These are phyloP conservation scores for Orchestia grillus DNA, from an alignment of 1,140 invertebrate species.

Conservation along the genomic window DNA sequence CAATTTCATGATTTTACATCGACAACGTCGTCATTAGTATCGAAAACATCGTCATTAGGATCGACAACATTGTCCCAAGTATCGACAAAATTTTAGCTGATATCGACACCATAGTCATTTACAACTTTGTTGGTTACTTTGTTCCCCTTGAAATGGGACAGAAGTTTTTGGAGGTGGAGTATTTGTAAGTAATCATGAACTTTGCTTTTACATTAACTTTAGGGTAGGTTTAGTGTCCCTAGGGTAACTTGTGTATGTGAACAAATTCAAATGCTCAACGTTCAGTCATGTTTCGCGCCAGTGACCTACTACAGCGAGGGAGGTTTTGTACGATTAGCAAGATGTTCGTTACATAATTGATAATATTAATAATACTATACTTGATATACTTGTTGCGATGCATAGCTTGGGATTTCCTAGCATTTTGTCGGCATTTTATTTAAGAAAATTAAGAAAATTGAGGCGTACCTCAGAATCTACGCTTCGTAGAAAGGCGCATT, in stretches of 20 bases:
- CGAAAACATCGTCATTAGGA: no score
- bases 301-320: not conserved
- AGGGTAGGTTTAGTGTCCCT: constrained; percentile 44
- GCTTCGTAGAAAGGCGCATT: not conserved
- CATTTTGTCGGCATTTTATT: constrained; percentile 24
- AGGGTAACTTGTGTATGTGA: constrained; percentile 34
- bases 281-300: constrained; percentile 51
- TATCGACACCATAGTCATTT: not conserved
- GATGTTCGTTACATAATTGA: constrained; percentile 38
- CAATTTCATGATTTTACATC: no score
- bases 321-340: constrained; percentile 25
- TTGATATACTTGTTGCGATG: constrained; percentile 15
- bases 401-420: constrained; percentile 25
- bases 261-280: constrained; percentile 54
- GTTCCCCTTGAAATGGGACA: not conserved
- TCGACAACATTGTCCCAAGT: no score
- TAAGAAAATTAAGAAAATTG: not conserved
- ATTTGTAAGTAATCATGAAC: constrained; percentile 19
- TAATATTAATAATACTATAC: constrained; percentile 8
- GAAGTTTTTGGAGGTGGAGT: not conserved
- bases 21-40: no score
- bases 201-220: constrained; percentile 32
- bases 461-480: not conserved
- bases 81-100: no score
- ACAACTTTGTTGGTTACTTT: not conserved